Percentiles rank a stretch among this genome's conserved stretches.
Conservation (phyloP, 2,888 invertebrate genomes). For the Acanthopleura granulata region DNA sequence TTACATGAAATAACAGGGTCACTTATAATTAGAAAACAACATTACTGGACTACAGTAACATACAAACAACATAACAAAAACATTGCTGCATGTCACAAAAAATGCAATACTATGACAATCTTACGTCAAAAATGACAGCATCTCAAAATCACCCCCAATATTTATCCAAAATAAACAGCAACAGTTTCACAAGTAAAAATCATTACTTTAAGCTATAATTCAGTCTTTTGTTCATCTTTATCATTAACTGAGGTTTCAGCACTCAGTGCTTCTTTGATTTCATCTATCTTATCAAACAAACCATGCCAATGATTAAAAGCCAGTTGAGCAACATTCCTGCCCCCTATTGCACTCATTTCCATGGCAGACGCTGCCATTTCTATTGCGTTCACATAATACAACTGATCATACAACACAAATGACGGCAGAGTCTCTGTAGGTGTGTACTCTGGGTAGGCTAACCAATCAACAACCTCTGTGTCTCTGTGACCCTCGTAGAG, state of each 20-base stretch:
- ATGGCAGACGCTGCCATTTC: constrained; percentile 79
- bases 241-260: background rate
- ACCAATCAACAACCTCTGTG: constrained; percentile 54
- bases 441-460: constrained; percentile 61
- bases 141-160: too few species aligned
- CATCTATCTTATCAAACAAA: constrained; percentile 58
- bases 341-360: constrained; percentile 78
- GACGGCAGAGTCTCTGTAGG: constrained; percentile 62
- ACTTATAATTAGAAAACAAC: too few species aligned
- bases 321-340: constrained; percentile 76
- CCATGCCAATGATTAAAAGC: constrained; percentile 69
- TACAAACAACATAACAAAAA: too few species aligned
- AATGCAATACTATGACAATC: too few species aligned
- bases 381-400: constrained; percentile 77
- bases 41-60: too few species aligned
- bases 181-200: too few species aligned
- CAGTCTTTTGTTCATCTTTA: background rate
- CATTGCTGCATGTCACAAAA: too few species aligned
- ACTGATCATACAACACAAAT: constrained; percentile 72
- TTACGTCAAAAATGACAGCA: too few species aligned
- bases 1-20: too few species aligned
- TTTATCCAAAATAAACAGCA: too few species aligned
- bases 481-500: constrained; percentile 70
- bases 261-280: constrained; percentile 24
- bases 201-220: background rate